These are phyloP conservation scores for Trachemys scripta DNA, from an alignment of 2,113 vertebrate genomes.

Conservation along the genomic window DNA sequence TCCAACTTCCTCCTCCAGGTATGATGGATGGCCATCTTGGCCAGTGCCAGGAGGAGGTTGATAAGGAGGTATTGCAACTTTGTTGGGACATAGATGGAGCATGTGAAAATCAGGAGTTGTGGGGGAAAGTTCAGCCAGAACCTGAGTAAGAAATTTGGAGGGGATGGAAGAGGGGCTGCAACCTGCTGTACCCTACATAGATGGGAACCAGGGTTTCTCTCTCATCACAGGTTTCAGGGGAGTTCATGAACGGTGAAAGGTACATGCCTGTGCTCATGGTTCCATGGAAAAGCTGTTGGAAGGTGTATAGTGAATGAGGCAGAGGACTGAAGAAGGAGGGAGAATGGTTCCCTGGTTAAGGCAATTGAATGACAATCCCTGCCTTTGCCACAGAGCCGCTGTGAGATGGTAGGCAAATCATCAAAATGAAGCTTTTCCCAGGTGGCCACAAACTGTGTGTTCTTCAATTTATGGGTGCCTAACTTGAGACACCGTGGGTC, in stretches of 20 bases:
- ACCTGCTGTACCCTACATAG: background rate
- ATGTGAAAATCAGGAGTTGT: too few species aligned
- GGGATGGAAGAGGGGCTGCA: background rate
- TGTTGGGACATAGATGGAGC: background rate
- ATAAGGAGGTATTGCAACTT: background rate
- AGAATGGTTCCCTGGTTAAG: background rate
- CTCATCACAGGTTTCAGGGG: background rate
- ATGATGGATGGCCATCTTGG: background rate
- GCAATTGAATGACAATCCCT: background rate
- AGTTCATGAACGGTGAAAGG: background rate
- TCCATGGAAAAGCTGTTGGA: background rate
- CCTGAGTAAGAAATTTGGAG: background rate
- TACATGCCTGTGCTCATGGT: background rate
- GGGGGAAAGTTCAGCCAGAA: background rate
- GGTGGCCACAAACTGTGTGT: background rate
- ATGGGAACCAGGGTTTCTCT: background rate
- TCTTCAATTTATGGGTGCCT: background rate
- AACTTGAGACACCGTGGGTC: background rate
- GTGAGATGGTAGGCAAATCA: conserved; percentile 7
- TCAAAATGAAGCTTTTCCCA: background rate
- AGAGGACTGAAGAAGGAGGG: background rate
- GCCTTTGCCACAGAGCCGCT: background rate
- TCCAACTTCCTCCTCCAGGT: background rate
- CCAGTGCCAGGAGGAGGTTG: background rate
- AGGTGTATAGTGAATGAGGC: background rate